Evolutionary conservation across 2,888 invertebrate genomes (phyloP), one percentile per base, ranked within the genome.

Genomic region (Sinotaia quadrata): DNA sequence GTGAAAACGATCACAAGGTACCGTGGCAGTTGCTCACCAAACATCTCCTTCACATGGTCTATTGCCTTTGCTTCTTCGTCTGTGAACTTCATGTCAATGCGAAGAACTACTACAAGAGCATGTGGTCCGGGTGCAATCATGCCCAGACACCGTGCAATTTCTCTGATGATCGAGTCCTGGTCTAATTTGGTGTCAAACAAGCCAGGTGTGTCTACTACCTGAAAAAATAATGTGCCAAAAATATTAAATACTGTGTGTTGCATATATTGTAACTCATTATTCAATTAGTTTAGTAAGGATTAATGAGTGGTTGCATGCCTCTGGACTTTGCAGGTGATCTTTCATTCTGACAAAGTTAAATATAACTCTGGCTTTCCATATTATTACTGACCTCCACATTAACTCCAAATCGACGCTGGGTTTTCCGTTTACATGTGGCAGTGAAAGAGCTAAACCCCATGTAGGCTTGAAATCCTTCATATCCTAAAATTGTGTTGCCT

Each of bases 1-100:
- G 56, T 65, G 65, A 65, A 65, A 10, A 65, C 44, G n/a, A 65
- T 33, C 21, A 65, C 56, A 27, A 65, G 65, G 34, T 37, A 65
- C 5, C 44, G 37, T 4, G 56, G 18, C 33, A 65, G 31, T 33
- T 65, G 65, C n/a, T 18, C 33, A 10, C 65, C 65, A 33, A 65
- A 65, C 18, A 65, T n/a, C 5, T 44, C 24, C 15, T 21, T 10
- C 33, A 65, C 37, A 15, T 56, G 10, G 10, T 65, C 65, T 56
- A 56, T 56, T 0, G 51, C 56, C 15, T 33, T 41, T 31, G 1
- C 27, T 24, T 65, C 65, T 34, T 65, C 65, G 7, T 21, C 47
- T 4, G 65, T 65, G 44, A 65, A 65, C 47, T n/a, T 31, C 5
- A 56, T 37, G 2, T 47, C 65, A 5, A 65, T 1, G 15, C 56